Evolutionary conservation across 2,797 vertebrate species (phyloP), one percentile per base, ranked within the genome.

Genomic region (Microchirus variegatus): DNA sequence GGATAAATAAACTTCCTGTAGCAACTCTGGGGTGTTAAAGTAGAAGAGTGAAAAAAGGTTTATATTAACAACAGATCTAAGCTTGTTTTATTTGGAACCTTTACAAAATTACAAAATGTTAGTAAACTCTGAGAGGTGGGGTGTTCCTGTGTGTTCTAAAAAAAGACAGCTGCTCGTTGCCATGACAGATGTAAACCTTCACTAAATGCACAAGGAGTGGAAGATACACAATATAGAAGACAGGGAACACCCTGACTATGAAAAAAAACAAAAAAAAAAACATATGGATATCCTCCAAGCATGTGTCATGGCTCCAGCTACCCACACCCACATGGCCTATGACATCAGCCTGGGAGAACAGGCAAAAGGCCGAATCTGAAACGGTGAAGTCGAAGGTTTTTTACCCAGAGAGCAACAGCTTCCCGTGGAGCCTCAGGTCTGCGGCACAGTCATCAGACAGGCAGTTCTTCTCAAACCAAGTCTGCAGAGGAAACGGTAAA

Each of bases 391-490:
- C 1, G 8, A 58, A 38, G 26, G 12, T 18, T 53, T 90, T 81
- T 86, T 91, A 99, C 98, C 97, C 91, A 47, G 96, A 96, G 2
- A 98, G 92, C 83, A 99, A 10, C 67, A 99, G 89, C 73, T 95
- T 95, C 59, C 97, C 97, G 73, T 89, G 94, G 65, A 99, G 95
- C 73, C 91, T 93, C 77, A 99, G 89, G 87, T 99, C 97, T 0
- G 97, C 95, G 0, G 97, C 96, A 14, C 98, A 99, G 86, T 99
- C 98, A 22, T 99, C 96, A 0, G 97, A 98, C 35, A 91, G 93
- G 88, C 98, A 99, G 74, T 99, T 99, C 89, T 98, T 96, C 91
- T 99, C 98, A 86, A 99, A 99, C 87, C 94, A 93, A 3, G 98
- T 99, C 98, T 99, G 91, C 49, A 61, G 77, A 86, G 72, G 71